These are phyloP conservation scores for Adoxophyes honmai DNA, from an alignment of 1,140 invertebrate species.

Conservation along the genomic window DNA sequence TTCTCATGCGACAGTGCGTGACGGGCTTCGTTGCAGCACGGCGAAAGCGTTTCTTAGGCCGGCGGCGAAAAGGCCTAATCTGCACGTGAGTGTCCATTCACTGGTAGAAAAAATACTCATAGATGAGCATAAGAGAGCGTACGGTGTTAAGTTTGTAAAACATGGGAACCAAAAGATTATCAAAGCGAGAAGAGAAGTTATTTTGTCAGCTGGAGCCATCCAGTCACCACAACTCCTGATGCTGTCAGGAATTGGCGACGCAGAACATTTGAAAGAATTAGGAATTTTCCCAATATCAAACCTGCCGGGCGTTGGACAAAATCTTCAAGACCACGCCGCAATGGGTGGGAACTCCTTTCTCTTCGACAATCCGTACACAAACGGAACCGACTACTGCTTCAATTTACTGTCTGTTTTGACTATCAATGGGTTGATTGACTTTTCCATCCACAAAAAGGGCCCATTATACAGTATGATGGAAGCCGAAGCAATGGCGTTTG, in stretches of 20 bases:
- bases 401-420: conserved; percentile 79
- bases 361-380: conserved; percentile 66
- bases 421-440: conserved; percentile 75
- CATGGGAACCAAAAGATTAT: conserved; percentile 67
- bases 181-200: conserved; percentile 81
- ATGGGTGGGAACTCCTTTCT: conserved; percentile 80
- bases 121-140: conserved; percentile 76
- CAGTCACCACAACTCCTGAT: conserved; percentile 89
- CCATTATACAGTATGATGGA: conserved; percentile 82
- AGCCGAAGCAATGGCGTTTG: conserved; percentile 86
- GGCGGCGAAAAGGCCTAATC: conserved; percentile 82
- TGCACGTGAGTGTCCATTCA: conserved; percentile 84
- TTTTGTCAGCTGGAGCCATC: conserved; percentile 84
- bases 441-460: conserved; percentile 77
- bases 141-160: conserved; percentile 81
- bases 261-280: conserved; percentile 79
- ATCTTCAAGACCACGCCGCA: conserved; percentile 88
- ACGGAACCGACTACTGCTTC: conserved; percentile 77
- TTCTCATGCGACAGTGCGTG: conserved; percentile 86
- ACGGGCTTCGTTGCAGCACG: conserved; percentile 90
- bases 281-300: conserved; percentile 78
- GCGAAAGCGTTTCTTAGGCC: conserved; percentile 89
- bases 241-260: conserved; percentile 87
- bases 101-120: conserved; percentile 82
- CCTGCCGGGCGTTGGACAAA: conserved; percentile 87